Conservation (phyloP, 2,113 vertebrate species). For the Emydura subglobosa region DNA sequence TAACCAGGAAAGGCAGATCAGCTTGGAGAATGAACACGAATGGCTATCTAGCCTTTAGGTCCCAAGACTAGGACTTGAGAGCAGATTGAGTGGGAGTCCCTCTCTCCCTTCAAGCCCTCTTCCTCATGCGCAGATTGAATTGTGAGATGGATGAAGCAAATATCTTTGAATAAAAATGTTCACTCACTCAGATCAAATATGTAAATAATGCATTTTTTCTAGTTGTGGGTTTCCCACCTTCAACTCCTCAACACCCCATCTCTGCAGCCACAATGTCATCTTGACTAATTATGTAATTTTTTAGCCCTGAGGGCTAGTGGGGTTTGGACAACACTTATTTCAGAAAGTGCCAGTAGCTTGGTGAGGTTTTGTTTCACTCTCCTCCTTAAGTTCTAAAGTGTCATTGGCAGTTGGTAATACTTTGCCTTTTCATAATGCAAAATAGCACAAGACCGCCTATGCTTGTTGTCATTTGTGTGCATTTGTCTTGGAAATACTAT, state of each 20-base stretch:
- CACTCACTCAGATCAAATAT: background rate
- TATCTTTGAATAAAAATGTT: background rate
- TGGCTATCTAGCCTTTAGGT: background rate
- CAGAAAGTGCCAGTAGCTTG: background rate
- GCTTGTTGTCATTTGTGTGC: background rate
- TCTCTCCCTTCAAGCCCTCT: background rate
- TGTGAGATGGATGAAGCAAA: background rate
- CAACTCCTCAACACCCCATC: background rate
- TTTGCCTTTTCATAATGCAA: background rate
- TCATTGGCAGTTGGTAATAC: background rate
- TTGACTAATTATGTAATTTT: background rate
- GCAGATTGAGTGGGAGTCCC: background rate
- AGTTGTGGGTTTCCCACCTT: background rate
- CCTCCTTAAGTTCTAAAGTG: background rate
- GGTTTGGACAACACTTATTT: background rate
- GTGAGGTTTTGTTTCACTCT: background rate
- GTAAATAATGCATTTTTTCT: background rate
- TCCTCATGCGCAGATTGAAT: background rate
- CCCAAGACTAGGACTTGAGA: background rate
- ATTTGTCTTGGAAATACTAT: background rate
- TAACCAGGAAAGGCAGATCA: background rate
- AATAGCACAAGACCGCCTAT: background rate
- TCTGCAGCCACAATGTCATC: background rate
- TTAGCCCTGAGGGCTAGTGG: background rate
- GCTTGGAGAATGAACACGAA: background rate